Base-by-base conservation (phyloP, 2,888 invertebrate species). In the Cheilosia pagana region DNA sequence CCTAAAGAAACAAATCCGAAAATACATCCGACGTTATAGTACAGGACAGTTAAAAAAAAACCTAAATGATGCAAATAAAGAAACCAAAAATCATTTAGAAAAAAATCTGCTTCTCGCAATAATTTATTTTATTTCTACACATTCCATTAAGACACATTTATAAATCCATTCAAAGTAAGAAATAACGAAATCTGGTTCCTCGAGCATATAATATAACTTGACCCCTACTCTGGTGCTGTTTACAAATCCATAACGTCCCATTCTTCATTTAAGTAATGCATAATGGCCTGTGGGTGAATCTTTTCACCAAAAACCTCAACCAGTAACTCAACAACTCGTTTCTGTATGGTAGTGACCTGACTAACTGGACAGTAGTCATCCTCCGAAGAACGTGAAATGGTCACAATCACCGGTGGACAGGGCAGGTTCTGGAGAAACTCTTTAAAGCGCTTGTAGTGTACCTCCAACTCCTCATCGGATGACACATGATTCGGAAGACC, bases 301-400 rank as follows among this genome's bases (percentile, higher is more conserved):
- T 88, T 87, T 3, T 91, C 90, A 7, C 88, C 89, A 75, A 90
- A 92, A 6, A 91, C 89, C 6, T 90, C 89, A 65, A 92, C 92
- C 43, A 96, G 91, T 74, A 94, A 92, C 68, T 93, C 91, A 59
- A 96, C 88, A 6, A 96, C 95, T 45, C 93, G 92, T 10, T 93
- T 92, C 90, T 98, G 96, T 85, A 98, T 97, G 55, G 92, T 92
- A 74, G 97, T 95, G 39, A 98, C 97, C 91, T 96, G 96, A 89
- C 96, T 94, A 19, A 94, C 92, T 0, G 98, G 98, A 88, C 98
- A 98, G 90, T 98, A 98, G 87, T 97, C 97, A 89, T 98, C 98
- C 50, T 95, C 94, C 60, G 96, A 95, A 0, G 98, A 98, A 88
- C 97, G 93, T 0, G 98, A 95, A 59, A 98, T 94, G 0, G 98